Conservation (phyloP, 2,888 invertebrate genomes). For the Theodoxus fluviatilis region DNA sequence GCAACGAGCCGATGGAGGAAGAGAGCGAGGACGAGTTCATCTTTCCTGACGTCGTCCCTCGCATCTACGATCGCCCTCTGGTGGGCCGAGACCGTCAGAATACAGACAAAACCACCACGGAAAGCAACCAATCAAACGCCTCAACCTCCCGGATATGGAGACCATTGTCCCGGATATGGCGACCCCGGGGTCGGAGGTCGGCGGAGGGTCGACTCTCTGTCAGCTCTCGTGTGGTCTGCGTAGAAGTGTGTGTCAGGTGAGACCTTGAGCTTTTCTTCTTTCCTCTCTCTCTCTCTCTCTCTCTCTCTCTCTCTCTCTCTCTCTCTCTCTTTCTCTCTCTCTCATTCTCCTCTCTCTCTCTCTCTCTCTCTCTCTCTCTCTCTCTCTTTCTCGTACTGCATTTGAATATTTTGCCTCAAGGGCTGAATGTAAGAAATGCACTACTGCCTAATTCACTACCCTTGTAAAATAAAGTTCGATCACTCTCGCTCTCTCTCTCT, state of each 20-base stretch:
- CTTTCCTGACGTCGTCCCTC: conserved; percentile 36
- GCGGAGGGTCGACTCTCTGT: conserved; percentile 29
- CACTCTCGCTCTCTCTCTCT: too few relatives aligned
- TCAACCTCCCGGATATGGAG: conserved; percentile 23
- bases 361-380: too few relatives aligned
- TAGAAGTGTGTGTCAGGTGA: conserved; percentile 42
- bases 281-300: too few relatives aligned
- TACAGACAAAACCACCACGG: conserved; percentile 25
- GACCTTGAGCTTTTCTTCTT: background rate
- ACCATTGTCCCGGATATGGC: conserved; percentile 32
- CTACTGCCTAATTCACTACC: too few relatives aligned
- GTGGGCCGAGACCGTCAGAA: background rate
- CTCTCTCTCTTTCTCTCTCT: too few relatives aligned
- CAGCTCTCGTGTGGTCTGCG: conserved; percentile 37
- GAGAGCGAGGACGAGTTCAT: conserved; percentile 32
- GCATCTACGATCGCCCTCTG: conserved; percentile 25
- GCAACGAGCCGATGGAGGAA: conserved; percentile 31
- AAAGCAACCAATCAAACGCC: background rate
- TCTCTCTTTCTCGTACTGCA: too few relatives aligned
- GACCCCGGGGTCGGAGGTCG: conserved; percentile 28
- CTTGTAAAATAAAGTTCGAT: too few relatives aligned
- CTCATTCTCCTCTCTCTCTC: too few relatives aligned
- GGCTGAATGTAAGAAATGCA: too few relatives aligned
- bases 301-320: too few relatives aligned
- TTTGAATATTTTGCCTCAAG: background rate